phyloP scores from a whole-genome alignment of 1,140 invertebrate genomes.

The Camponotus floridanus region DNA sequence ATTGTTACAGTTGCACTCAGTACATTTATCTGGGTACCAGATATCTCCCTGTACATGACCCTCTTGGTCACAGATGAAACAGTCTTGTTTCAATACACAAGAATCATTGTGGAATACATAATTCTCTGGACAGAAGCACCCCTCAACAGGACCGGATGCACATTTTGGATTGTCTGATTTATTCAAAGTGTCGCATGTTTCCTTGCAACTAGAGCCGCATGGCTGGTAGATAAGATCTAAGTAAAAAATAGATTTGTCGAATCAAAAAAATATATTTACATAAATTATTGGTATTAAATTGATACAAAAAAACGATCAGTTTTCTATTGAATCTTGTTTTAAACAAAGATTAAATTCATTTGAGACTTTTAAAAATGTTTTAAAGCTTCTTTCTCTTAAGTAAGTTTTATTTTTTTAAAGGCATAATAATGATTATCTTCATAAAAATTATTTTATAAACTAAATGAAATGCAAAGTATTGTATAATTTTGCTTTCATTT shows the following conservation, averaged over 20 bases:
- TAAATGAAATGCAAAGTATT: not conserved
- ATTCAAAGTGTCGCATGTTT: constrained; percentile 89
- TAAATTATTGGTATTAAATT: not conserved
- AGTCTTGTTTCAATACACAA: constrained; percentile 84
- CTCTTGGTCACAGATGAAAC: constrained; percentile 89
- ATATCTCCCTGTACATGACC: constrained; percentile 88
- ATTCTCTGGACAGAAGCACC: constrained; percentile 93
- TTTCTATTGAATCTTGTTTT: not conserved
- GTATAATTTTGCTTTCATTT: not conserved
- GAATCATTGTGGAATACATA: constrained; percentile 86
- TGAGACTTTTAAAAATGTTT: constrained; percentile 25
- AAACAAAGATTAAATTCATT: not conserved
- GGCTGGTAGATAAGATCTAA: constrained; percentile 89
- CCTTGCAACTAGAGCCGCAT: constrained; percentile 89
- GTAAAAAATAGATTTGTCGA: constrained; percentile 16
- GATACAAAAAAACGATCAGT: not conserved
- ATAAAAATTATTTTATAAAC: constrained; percentile 21
- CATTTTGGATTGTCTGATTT: constrained; percentile 83
- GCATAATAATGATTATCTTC: not conserved
- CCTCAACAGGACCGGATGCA: constrained; percentile 87
- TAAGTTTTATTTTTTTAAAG: constrained; percentile 18
- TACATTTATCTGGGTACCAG: constrained; percentile 91
- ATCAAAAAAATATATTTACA: not conserved
- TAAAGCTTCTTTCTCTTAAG: constrained; percentile 26
- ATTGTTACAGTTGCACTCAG: constrained; percentile 90